Conservation (phyloP, 2,888 invertebrate species). For the Rhagonycha fulva region DNA sequence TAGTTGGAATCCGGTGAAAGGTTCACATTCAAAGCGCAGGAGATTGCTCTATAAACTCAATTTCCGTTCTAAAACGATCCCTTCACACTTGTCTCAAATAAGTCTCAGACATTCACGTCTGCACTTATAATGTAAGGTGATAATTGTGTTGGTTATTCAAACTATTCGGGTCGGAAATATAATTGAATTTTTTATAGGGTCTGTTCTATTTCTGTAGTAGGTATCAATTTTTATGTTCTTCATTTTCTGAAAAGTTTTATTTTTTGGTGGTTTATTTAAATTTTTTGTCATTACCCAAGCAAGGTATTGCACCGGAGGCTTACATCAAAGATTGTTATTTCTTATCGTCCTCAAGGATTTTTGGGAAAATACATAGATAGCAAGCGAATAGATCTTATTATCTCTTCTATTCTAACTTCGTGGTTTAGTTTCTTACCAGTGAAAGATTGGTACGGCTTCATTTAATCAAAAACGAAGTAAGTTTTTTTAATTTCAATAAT, state of each 20-base stretch:
- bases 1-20: constrained; percentile 38
- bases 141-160: neutral
- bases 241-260: neutral
- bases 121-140: neutral
- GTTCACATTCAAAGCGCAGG: constrained; percentile 44
- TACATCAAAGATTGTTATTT: neutral
- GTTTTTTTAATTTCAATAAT: neutral
- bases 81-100: constrained; percentile 29
- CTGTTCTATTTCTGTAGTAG: neutral
- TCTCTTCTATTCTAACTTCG: neutral
- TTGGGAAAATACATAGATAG: neutral
- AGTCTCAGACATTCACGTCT: constrained; percentile 2
- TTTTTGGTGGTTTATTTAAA: neutral
- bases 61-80: constrained; percentile 43
- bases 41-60: constrained; percentile 45
- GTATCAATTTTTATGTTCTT: too few relatives aligned
- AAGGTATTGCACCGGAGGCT: neutral
- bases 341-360: neutral
- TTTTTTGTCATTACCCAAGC: neutral
- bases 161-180: neutral
- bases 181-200: neutral
- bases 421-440: neutral
- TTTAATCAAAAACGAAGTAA: neutral
- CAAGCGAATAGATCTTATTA: neutral
- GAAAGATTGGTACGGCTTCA: neutral